Base-by-base conservation (phyloP, 1,140 invertebrate genomes). In the Solenopsis fugax region DNA sequence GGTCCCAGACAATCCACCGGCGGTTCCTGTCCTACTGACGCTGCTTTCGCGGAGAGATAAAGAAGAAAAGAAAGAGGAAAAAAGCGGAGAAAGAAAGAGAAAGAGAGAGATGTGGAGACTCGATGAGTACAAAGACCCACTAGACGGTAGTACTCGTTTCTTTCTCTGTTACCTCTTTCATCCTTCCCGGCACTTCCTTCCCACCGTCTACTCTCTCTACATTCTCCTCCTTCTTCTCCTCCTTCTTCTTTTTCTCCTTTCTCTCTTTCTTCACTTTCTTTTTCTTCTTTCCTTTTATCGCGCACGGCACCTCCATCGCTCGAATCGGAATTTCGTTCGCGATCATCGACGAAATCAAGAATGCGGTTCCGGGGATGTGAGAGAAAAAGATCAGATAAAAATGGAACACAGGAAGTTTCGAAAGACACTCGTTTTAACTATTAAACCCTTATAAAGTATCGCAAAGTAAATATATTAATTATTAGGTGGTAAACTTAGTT, bases 121-220 rank as follows among this genome's bases (percentile, higher is more conserved):
- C 77, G 41, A 67, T 62, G 71, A 86, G 90, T 91, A 90, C 90
- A 91, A 91, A 91, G 90, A 91, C 90, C 90, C 80, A 88, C 90
- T 89, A 91, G 90, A 89, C 89, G 89, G 76, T 90, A 91, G 88
- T 89, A 91, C 90, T 89, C 87, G 87, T 91, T 90, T 91, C 90
- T 91, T 91, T 91, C 90, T 91, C 90, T 91, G 87, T 88, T 89
- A 89, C 87, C 90, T 91, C 90, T 91, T 91, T 91, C 78, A 91
- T 91, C 90, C 89, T 91, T 84, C 87, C 86, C 84, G 89, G 87
- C 90, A 89, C 90, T 91, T 91, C 85, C 90, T 88, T 90, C 89
- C 88, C 89, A 90, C 88, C 89, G 88, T 90, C 88, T 89, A 76
- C 88, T 89, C 58, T 82, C 76, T 78, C 67, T 80, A 29, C 65